Evolutionary conservation across 2,797 vertebrate species (phyloP), one percentile per base, ranked within the genome.

Genomic region (Gymnoscopelus braueri): DNA sequence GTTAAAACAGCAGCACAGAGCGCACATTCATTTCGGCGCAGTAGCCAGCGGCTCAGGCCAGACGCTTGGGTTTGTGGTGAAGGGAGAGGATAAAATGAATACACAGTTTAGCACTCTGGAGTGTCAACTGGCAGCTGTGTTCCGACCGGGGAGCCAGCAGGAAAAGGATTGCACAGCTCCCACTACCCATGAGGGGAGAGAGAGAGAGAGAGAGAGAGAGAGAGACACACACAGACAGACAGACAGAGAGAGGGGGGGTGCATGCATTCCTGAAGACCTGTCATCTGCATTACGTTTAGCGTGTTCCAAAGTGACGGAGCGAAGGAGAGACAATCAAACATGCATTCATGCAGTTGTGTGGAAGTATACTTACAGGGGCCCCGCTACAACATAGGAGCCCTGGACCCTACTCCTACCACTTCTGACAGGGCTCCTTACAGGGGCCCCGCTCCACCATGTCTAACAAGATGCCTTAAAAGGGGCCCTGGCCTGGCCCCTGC

Each of bases 1-100:
- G 86, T 89, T 89, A 91, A 89, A 88, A 85, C 66, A 63, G 71
- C 76, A 10, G 80, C 80, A 85, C 67, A 81, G 78, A 50, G 50
- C 65, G 74, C 76, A 90, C 72, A 86, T 89, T 88, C 69, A 84
- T 83, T 63, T 68, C 55, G 63, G 80, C 72, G 86, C 75, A 65
- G 84, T 56, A 63, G 78, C 69, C 72, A 66, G 59, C 54, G 57
- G 59, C 63, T 64, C 39, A 44, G 32, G 71, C 78, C 74, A 68
- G 74, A 75, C 69, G 74, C 59, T 44, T 57, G 76, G 77, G 74
- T 78, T 60, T 74, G 69, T 63, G 74, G 81, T 74, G 63, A 68
- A 74, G 71, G 57, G 72, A 54, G 44, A 50, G 68, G 68, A 70
- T 82, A 82, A 77, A 71, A 73, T 82, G 70, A 60, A 79, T 75